These are phyloP conservation scores for Polydrusus cervinus DNA, from an alignment of 2,888 invertebrate genomes.

Conservation along the genomic window DNA sequence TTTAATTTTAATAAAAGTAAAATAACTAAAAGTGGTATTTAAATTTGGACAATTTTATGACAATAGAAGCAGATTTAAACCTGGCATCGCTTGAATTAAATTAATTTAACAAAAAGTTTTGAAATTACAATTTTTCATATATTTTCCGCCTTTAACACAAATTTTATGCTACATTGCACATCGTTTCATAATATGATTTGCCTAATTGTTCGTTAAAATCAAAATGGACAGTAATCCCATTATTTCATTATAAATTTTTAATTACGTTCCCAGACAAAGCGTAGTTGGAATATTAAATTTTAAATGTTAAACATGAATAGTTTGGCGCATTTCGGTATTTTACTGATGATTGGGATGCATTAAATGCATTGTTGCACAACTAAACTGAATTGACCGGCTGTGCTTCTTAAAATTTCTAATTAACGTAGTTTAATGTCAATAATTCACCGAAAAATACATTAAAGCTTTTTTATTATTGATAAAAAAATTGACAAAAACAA, in stretches of 20 bases:
- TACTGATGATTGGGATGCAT: constrained; percentile 28
- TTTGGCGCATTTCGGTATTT: constrained; percentile 40
- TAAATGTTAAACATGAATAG: constrained; percentile 47
- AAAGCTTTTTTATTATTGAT: no score
- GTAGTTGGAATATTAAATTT: constrained; percentile 49
- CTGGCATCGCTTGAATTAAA: neutral
- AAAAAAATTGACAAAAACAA: no score
- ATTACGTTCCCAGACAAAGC: constrained; percentile 36
- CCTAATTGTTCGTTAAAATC: constrained; percentile 53
- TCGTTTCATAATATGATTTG: constrained; percentile 48
- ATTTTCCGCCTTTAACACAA: constrained; percentile 33
- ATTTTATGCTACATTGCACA: constrained; percentile 46
- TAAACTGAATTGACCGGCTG: neutral
- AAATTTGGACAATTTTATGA: no score
- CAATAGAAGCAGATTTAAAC: neutral
- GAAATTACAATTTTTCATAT: constrained; percentile 14
- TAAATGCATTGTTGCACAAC: constrained; percentile 3
- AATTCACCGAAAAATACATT: no score
- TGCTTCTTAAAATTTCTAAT: neutral
- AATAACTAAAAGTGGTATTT: no score
- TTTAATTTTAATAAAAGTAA: no score
- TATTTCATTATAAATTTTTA: constrained; percentile 52
- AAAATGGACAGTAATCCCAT: constrained; percentile 52
- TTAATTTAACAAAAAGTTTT: neutral
- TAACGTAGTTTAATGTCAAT: neutral